Evolutionary conservation across 2,888 invertebrate genomes (phyloP).

Genomic region (Dryadula phaetusa): DNA sequence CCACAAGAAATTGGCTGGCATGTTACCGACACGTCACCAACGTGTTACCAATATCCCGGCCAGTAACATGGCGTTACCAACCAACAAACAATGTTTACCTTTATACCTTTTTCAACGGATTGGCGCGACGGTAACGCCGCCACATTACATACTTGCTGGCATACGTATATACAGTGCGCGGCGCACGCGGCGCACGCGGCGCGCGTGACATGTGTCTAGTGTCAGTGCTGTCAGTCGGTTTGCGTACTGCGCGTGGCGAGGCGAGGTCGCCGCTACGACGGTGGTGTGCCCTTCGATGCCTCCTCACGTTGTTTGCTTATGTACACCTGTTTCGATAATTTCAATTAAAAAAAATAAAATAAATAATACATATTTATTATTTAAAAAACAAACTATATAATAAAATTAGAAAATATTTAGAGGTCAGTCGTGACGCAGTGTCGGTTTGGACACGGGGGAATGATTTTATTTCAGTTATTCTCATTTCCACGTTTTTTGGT

Average conservation of each 20-base stretch:
- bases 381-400: background rate
- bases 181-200: constrained; percentile 52
- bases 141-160: background rate
- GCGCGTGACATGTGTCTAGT: no score
- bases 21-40: background rate
- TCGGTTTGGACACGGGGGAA: no score
- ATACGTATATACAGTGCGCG: background rate
- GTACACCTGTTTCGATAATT: constrained; percentile 65
- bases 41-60: background rate
- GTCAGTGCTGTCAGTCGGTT: constrained; percentile 53
- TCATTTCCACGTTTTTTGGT: no score
- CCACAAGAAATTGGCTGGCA: no score
- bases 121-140: background rate
- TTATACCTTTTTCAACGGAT: background rate
- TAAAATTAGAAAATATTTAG: no score
- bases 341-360: background rate
- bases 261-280: constrained; percentile 69
- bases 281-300: constrained; percentile 47
- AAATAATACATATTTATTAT: background rate
- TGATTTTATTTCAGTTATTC: no score
- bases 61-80: no score
- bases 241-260: constrained; percentile 69
- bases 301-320: constrained; percentile 79
- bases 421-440: no score
- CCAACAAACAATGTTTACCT: no score